Conservation (phyloP, 53 echinoderm and acorn worm genomes). For the Henricia sp. region DNA sequence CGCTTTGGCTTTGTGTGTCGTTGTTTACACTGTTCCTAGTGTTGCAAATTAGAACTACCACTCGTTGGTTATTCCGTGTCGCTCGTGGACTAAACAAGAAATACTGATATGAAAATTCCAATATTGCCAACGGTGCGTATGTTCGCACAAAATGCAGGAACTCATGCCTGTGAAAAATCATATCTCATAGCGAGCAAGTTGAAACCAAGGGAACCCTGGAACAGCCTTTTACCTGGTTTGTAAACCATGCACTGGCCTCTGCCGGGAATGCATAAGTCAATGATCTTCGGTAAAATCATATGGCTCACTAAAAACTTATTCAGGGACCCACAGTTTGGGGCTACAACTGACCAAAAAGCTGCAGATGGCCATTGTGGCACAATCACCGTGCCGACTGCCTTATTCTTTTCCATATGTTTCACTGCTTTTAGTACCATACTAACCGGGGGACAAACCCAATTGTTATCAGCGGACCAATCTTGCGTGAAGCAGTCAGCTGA, state of each 20-base stretch:
- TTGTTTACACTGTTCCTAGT: too few species aligned
- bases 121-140: too few species aligned
- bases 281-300: too few species aligned
- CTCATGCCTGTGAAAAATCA: slow-evolving; percentile 21
- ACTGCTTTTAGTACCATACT: slow-evolving; percentile 13
- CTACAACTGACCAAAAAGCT: slow-evolving; percentile 30
- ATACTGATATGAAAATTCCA: neutral
- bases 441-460: slow-evolving; percentile 41
- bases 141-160: neutral
- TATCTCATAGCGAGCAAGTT: slow-evolving; percentile 29
- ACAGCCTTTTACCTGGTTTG: slow-evolving; percentile 43
- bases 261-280: too few species aligned
- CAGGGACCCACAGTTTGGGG: slow-evolving; percentile 37
- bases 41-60: too few species aligned
- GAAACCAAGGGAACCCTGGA: slow-evolving; percentile 8
- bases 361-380: slow-evolving; percentile 46
- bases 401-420: slow-evolving; percentile 7
- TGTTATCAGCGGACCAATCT: slow-evolving; percentile 40
- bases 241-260: slow-evolving; percentile 20
- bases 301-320: too few species aligned
- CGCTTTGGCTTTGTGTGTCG: too few species aligned
- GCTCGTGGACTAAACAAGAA: neutral
- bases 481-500: slow-evolving; percentile 40
- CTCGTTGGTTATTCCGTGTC: too few species aligned
- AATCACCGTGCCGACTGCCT: slow-evolving; percentile 37